Evolutionary conservation across 2,797 vertebrate genomes (phyloP).

Genomic region (Coluber constrictor): DNA sequence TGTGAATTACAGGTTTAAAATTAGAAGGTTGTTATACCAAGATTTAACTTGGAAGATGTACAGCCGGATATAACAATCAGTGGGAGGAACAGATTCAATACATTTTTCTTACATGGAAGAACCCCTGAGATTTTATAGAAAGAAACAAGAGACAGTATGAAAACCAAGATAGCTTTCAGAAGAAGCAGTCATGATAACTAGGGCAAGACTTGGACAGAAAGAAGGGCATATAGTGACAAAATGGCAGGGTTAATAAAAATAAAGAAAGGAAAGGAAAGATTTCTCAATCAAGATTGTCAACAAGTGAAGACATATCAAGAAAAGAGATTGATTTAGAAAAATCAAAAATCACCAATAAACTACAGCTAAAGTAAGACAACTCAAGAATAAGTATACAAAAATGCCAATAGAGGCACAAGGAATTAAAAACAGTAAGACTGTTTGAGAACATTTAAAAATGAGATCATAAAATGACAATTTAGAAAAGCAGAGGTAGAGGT

Average conservation of each 20-base stretch:
- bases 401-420: neutral
- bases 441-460: neutral
- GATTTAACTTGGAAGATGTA: neutral
- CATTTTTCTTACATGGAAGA: neutral
- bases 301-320: neutral
- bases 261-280: neutral
- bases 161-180: neutral
- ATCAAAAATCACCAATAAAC: neutral
- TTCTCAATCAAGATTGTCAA: neutral
- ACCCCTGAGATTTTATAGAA: neutral
- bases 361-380: neutral
- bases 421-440: neutral
- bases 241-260: neutral
- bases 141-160: neutral
- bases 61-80: neutral
- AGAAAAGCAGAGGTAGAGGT: neutral
- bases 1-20: neutral
- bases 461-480: neutral
- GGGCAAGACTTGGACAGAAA: neutral
- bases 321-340: neutral
- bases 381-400: neutral
- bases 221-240: neutral
- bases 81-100: neutral
- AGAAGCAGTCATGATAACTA: neutral
- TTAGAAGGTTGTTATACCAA: neutral